Evolutionary conservation across 2,888 invertebrate species (phyloP), one percentile per base, ranked within the genome.

Genomic region (Petrophora chlorosata): DNA sequence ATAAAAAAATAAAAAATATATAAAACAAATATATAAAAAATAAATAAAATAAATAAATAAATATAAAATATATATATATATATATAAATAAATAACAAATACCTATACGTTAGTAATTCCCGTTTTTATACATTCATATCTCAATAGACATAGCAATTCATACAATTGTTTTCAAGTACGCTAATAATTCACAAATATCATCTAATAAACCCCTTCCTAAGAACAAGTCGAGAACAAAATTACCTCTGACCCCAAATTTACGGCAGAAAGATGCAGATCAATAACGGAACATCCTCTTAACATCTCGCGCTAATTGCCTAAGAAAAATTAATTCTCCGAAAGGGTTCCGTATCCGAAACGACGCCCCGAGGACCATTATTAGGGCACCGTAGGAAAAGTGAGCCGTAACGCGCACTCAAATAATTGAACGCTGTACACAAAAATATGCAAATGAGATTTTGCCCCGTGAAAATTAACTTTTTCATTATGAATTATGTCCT

Each of bases 401-500:
- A 79, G 74, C 68, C 64, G 68, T 74, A 64, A 72, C 70, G 67
- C 70, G 71, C 72, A 79, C 79, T 79, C 79, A 73, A 82, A 85
- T 90, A 88, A 88, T 88, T 84, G 86, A 78, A 79, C 72, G 69
- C 68, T 61, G 79, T 73, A 68, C 69, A 80, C 82, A 82, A 87
- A 90, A 89, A 87, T 89, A 90, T 90, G 90, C 81, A 90, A 89
- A 90, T 88, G 79, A 78, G 76, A 64, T 76, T 74, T 70, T 63
- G 68, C 77, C 68, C 73, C 69, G 79, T 74, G 84, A 84, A 88
- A 90, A 89, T 89, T 86, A 87, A 90, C 88, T 90, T 90, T 89
- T 90, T 88, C 90, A 89, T 89, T 76, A 89, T 90, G 90, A 89
- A 87, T 88, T 86, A 90, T 87, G 85, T 87, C 86, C 74, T 85